Conservation (phyloP, 2,888 invertebrate species). For the Ceramica pisi region DNA sequence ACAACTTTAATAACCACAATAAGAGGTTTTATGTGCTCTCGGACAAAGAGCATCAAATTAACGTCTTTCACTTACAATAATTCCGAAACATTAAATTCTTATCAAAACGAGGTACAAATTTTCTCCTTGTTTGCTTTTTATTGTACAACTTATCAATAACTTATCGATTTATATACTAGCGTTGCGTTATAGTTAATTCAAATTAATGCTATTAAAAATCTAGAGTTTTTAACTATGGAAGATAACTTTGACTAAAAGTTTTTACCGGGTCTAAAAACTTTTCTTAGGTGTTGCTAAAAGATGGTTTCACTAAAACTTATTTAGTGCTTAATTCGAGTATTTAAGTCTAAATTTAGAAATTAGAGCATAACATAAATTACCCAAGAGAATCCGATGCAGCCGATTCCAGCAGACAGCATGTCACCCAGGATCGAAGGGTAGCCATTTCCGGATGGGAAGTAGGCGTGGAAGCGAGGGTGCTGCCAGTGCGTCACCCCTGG, state of each 20-base stretch:
- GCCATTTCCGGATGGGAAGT: slow-evolving; percentile 99
- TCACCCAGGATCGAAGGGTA: slow-evolving; percentile 99
- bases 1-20: not conserved
- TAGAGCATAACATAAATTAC: slow-evolving; percentile 84
- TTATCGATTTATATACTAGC: not conserved
- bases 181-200: not conserved
- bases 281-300: not conserved
- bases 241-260: slow-evolving; percentile 6
- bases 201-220: not conserved
- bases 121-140: not conserved
- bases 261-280: not conserved
- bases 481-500: slow-evolving; percentile 99
- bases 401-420: slow-evolving; percentile 98
- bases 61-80: not conserved
- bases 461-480: slow-evolving; percentile 99
- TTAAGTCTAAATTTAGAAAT: not conserved
- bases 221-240: not conserved
- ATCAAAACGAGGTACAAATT: not conserved
- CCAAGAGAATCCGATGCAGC: slow-evolving; percentile 99
- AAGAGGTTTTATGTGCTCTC: not conserved
- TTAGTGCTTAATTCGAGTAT: too few species aligned
- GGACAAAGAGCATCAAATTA: not conserved
- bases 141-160: not conserved
- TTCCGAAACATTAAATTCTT: not conserved
- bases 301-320: not conserved